Evolutionary conservation across 2,797 vertebrate species (phyloP).

Genomic region (Clamator glandarius): DNA sequence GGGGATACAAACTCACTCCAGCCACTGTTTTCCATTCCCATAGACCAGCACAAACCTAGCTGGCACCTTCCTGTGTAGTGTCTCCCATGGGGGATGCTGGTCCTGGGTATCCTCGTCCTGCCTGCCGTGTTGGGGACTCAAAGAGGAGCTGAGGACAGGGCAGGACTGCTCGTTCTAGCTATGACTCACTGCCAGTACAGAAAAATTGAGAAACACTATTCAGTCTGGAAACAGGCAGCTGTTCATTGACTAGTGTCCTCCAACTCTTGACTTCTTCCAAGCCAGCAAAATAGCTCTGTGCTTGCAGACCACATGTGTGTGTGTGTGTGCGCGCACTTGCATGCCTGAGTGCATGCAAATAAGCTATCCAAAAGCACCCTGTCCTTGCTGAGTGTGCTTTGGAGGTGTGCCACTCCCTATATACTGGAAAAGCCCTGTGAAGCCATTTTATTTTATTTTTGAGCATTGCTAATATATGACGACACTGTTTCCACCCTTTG

Average conservation of each 20-base stretch:
- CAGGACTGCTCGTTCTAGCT: not conserved
- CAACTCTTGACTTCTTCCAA: constrained; percentile 24
- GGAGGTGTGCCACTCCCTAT: constrained; percentile 58
- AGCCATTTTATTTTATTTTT: constrained; percentile 53
- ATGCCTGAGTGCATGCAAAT: constrained; percentile 25
- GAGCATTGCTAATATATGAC: constrained; percentile 42
- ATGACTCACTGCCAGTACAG: not conserved
- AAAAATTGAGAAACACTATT: not conserved
- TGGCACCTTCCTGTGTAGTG: not conserved
- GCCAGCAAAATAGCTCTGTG: constrained; percentile 4
- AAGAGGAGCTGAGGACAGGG: not conserved
- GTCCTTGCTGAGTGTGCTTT: constrained; percentile 40
- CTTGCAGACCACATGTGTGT: not conserved
- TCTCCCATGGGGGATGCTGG: fast-evolving
- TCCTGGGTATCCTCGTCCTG: not conserved
- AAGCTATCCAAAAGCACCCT: constrained; percentile 43
- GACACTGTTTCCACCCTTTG: not conserved
- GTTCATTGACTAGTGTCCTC: not conserved
- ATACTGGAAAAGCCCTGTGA: constrained; percentile 52
- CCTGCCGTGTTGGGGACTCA: not conserved
- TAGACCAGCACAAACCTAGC: not conserved
- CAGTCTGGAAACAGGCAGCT: not conserved
- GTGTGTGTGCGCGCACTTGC: not conserved
- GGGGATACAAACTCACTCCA: not conserved
- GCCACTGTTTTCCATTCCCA: not conserved